Percentiles rank a stretch among this genome's conserved stretches.
Evolutionary conservation across 2,888 invertebrate genomes (phyloP).

Genomic region (Zhuqinia jingwanae): DNA sequence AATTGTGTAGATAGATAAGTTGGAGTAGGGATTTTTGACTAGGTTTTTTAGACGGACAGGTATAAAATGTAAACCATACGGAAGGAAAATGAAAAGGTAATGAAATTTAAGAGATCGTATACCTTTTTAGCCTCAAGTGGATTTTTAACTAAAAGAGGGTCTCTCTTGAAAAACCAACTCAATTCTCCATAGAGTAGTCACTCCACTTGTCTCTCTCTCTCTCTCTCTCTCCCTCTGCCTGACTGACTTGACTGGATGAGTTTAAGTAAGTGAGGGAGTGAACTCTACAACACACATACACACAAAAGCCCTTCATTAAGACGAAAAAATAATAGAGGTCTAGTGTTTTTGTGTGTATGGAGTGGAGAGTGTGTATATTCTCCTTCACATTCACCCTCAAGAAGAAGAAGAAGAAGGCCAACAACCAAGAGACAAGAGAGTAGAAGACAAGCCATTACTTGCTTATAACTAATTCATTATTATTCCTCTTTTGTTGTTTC

Average conservation of each 20-base stretch:
- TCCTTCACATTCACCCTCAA: neutral
- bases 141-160: conserved; percentile 52
- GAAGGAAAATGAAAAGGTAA: conserved; percentile 51
- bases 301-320: conserved; percentile 61
- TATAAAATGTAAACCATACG: conserved; percentile 15
- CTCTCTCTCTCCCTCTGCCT: too few relatives aligned
- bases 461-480: conserved; percentile 55
- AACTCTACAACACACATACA: neutral
- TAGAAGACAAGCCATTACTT: conserved; percentile 39
- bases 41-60: conserved; percentile 41
- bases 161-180: conserved; percentile 4
- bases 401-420: neutral
- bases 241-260: neutral
- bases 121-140: conserved; percentile 64
- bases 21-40: conserved; percentile 7
- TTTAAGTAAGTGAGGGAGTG: neutral
- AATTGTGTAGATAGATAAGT: too few relatives aligned
- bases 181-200: conserved; percentile 35
- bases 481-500: conserved; percentile 39
- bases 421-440: neutral
- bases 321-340: conserved; percentile 45
- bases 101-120: conserved; percentile 61
- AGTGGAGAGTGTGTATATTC: neutral
- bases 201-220: conserved; percentile 19
- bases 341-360: neutral